Base-by-base conservation (phyloP, 2,113 vertebrate genomes). In the Panurus biarmicus region DNA sequence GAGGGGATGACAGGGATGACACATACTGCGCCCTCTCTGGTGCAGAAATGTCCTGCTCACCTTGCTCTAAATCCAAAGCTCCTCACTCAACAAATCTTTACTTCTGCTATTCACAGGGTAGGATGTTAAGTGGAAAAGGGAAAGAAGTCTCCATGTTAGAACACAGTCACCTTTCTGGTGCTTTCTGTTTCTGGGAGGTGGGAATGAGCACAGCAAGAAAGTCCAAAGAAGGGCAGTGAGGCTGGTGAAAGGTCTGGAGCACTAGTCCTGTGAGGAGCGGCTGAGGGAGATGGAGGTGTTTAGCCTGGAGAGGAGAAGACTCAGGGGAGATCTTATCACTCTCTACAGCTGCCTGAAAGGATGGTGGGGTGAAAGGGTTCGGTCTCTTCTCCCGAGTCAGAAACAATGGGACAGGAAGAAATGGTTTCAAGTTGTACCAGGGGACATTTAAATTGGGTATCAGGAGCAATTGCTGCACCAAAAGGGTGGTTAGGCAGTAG, bases 281-380 rank as follows among this genome's bases (percentile, higher is more conserved):
- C 64, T 80, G 33, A 58, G 13, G 19, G 28, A 75, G 1, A 2
- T 72, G 44, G 6, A 6, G 0, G 1, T 40, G 26, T n/a, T 71
- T 24, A 61, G 6, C 1, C n/a, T 66, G n/a, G 6, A 56, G 26
- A 67, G 12, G 26, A 67, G 12, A 8, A 57, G 21, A 6, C 8
- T 57, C 4, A 14, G 8, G 4, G 6, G 29, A 75, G 10, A 45
- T 4, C 5, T 36, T 11, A 10, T 42, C 0, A 1, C 12, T 12
- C 5, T 54, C 33, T 74, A 42, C 9, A 70, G 1, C 29, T 38
- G 33, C 44, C 45, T 45, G 50, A 58, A 73, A 42, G 7, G 25
- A 69, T 31, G 2, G 1, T 53, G n/a, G 20, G 38, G 9, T 0
- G 1, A 79, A 35, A 38, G 12, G 3, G 5, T 11, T 66, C 2